Evolutionary conservation across 2,797 vertebrate genomes (phyloP), one percentile per base, ranked within the genome.

Genomic region (Chiloscyllium punctatum): DNA sequence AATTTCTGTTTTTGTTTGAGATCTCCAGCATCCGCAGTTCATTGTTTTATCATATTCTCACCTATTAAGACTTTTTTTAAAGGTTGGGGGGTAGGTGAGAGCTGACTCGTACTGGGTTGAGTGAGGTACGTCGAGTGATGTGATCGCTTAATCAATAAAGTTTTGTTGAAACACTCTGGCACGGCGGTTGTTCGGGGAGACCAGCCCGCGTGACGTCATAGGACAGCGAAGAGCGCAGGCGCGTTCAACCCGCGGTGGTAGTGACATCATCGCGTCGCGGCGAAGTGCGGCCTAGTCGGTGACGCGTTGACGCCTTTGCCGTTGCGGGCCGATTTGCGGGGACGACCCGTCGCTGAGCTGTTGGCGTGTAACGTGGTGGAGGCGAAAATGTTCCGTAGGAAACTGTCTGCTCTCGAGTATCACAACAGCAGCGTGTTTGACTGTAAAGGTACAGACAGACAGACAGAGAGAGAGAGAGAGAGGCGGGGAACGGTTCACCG

Each of bases 401-500:
- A 99, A 96, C 98, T 99, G 16, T 97, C 98, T 91, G 98, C 99
- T 1, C 97, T 99, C 21, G 99, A 99, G 94, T 99, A 99, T 96
- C 99, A 99, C 96, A 99, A 99, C 95, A 98, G 99, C 0, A 68
- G 96, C 3, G 98, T 97, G 18, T 99, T 99, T 96, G 98, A 99
- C 96, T 98, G 98, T 96, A 98, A 97, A 98, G 99, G 99, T 99
- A 97, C 97, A 97, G 72, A 5, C n/a, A n/a, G n/a, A n/a, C n/a
- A n/a, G n/a, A n/a, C n/a, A n/a, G n/a, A n/a, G n/a, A n/a, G n/a
- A n/a, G n/a, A n/a, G n/a, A n/a, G 82, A 30, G 77, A 7, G 71
- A 27, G 27, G 71, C 71, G 3, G 71, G 11, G 30, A 77, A 9
- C 4, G 21, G 72, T 33, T 3, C 30, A 2, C 72, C 1, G 30